A percentile compares a stretch with the other conserved stretches of the same genome.
phyloP scores from a whole-genome alignment of 2,797 vertebrate species.

The Emys orbicularis region DNA sequence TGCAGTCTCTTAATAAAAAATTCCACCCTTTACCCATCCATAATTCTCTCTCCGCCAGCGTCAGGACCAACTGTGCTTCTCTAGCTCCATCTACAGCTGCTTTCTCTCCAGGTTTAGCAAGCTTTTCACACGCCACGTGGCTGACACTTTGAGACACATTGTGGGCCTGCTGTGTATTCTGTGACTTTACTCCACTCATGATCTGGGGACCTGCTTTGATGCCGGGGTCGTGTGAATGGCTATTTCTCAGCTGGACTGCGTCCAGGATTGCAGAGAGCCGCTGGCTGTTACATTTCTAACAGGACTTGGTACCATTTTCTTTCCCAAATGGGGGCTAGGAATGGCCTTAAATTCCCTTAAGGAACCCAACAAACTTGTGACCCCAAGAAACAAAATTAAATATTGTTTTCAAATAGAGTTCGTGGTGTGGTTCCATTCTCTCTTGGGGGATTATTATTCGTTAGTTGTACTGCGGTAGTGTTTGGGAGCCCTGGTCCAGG shows the following conservation, averaged over 20 bases:
- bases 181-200: background rate
- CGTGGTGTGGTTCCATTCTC: background rate
- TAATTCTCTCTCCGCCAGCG: background rate
- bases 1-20: background rate
- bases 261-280: background rate
- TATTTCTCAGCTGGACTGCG: background rate
- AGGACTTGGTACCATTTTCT: background rate
- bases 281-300: background rate
- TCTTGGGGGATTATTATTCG: background rate
- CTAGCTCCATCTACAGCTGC: constrained; percentile 74
- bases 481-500: background rate
- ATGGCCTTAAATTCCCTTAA: background rate
- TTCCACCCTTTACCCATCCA: background rate
- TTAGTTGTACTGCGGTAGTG: background rate
- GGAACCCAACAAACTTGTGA: background rate
- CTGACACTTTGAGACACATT: background rate
- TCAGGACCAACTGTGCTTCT: background rate
- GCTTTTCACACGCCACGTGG: background rate
- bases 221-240: background rate
- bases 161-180: background rate
- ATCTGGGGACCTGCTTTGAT: background rate
- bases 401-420: background rate
- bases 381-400: background rate
- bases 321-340: background rate
- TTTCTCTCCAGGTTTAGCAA: background rate